Evolutionary conservation across 2,113 vertebrate genomes (phyloP).

Genomic region (Osmerus eperlanus): DNA sequence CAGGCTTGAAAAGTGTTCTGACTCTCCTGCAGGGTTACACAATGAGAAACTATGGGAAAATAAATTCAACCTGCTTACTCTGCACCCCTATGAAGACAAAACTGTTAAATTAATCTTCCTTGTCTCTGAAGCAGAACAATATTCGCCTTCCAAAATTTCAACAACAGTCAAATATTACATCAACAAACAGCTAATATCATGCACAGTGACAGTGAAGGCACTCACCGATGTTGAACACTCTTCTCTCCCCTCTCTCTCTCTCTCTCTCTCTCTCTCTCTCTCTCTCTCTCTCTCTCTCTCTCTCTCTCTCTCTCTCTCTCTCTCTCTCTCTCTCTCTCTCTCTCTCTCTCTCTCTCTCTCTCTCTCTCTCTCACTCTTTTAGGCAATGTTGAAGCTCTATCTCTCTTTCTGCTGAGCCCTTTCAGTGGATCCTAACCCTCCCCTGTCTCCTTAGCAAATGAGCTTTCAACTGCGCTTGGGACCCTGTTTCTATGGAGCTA

Average conservation of each 20-base stretch:
- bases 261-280: background rate
- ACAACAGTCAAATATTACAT: background rate
- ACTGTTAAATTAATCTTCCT: background rate
- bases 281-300: constrained; percentile 5
- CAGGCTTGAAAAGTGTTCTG: background rate
- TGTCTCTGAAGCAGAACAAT: background rate
- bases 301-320: background rate
- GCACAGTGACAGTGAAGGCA: constrained; percentile 3
- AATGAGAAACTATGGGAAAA: background rate
- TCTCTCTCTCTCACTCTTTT: constrained; percentile 6
- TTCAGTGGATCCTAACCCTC: constrained; percentile 13
- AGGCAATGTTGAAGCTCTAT: background rate
- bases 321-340: constrained; percentile 10
- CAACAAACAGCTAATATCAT: background rate
- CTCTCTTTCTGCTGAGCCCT: background rate
- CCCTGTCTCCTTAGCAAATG: constrained; percentile 26
- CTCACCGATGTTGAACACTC: constrained; percentile 2
- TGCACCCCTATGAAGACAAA: background rate
- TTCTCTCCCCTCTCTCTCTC: background rate
- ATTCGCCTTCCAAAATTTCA: background rate
- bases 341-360: background rate
- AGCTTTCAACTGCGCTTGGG: constrained; percentile 27
- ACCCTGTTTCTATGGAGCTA: constrained; percentile 41
- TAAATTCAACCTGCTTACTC: constrained; percentile 8
- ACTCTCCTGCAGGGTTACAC: background rate